Base-by-base conservation (phyloP, 2,113 vertebrate species). In the Cygnus buccinator region DNA sequence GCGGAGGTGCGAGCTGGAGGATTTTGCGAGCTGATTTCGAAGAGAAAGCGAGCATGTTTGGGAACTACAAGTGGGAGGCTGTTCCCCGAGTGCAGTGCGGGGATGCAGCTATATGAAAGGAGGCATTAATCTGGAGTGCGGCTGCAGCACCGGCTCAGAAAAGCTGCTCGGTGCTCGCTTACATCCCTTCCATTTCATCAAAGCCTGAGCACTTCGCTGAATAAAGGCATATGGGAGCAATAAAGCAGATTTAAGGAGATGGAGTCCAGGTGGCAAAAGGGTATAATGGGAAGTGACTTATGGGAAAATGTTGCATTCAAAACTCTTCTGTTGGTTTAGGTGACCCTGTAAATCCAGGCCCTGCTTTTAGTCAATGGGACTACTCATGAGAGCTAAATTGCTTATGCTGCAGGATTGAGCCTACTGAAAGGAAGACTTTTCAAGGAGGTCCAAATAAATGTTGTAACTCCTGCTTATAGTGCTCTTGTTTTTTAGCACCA, bases 211-310 rank as follows among this genome's bases (percentile, higher is more conserved):
- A 82, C 84, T 96, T 92, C 0, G 2, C 41, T 92, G 70, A 84
- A 94, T 94, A 89, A 87, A 87, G 62, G 59, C 96, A 94, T 96
- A 87, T 94, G 95, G 94, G 96, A 97, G 83, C 66, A 96, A 96
- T 96, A 95, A 96, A 95, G 54, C 73, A 91, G 62, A 94, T 87
- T 95, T 93, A 94, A 89, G 74, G 74, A 92, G 94, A 94, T 92
- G 95, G 87, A 94, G 94, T 84, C 94, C 96, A 97, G 96, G 96
- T 96, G 95, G 96, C 94, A 96, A 94, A 93, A 91, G 87, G 62
- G 17, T 91, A 96, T 96, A 96, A 95, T 96, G 89, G 86, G 92
- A 96, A 96, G 84, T 97, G 96, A 94, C 94, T 95, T 96, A 96
- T 76, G 92, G 95, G 93, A 96, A 96, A 96, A 97, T 59, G 84